These are phyloP conservation scores for Myiotriccus ornatus DNA, from an alignment of 2,797 vertebrate genomes.

Conservation along the genomic window DNA sequence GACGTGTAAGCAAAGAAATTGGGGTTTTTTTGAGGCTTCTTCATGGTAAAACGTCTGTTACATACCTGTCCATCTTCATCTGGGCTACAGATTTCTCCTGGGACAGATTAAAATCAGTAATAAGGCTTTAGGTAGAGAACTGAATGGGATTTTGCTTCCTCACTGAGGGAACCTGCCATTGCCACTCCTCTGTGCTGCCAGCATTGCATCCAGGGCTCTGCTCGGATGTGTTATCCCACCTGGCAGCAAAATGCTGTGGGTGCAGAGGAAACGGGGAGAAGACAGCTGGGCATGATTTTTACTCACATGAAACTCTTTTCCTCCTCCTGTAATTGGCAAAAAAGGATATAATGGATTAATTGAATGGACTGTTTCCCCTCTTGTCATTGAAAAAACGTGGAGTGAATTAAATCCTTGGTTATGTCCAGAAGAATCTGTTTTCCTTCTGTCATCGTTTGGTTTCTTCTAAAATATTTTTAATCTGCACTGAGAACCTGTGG, in stretches of 20 bases:
- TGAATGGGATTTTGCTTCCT: neutral
- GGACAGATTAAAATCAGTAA: neutral
- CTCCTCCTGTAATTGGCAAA: neutral
- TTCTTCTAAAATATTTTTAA: neutral
- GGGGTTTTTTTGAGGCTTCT: neutral
- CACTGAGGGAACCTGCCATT: neutral
- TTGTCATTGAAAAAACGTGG: neutral
- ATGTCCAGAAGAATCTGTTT: neutral
- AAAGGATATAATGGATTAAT: neutral
- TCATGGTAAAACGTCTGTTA: neutral
- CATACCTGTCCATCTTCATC: neutral
- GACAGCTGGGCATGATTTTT: neutral
- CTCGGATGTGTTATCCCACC: neutral
- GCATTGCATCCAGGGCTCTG: fast-evolving
- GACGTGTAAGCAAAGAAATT: neutral
- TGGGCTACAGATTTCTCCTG: neutral
- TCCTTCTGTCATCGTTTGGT: neutral
- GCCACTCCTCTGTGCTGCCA: neutral
- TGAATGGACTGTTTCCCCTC: neutral
- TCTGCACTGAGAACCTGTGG: neutral
- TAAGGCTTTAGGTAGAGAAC: neutral
- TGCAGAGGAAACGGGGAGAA: neutral
- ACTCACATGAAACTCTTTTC: neutral
- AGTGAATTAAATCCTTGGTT: neutral
- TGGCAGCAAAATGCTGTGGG: neutral